Evolutionary conservation across 2,113 vertebrate genomes (phyloP), one percentile per base, ranked within the genome.

Genomic region (Tetrao urogallus): DNA sequence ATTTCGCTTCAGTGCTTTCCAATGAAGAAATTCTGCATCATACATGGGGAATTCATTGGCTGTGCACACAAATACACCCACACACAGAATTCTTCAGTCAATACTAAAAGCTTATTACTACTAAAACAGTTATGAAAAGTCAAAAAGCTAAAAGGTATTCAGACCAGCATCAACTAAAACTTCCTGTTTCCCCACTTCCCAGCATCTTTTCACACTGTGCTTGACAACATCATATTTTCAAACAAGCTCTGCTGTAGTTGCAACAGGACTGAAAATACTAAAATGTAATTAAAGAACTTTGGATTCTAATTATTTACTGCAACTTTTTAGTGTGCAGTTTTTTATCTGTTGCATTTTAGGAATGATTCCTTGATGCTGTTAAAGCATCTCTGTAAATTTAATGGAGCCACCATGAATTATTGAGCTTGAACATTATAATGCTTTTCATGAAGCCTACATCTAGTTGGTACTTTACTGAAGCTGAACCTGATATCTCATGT

Each of bases 381-480:
- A 82, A 56, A 87, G 21, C 30, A 93, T 8, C 42, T 89, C 65
- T 71, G 36, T 82, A 96, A 96, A 61, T 77, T 57, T 77, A 93
- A 90, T 61, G 67, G 56, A 81, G 64, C 88, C 75, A 56, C 56
- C 87, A 85, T 88, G 54, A 97, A 94, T 93, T 83, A 97, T 82
- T 93, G 91, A 77, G 13, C 32, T 88, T 89, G 77, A 89, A 96
- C 18, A 81, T 87, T 71, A 86, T 20, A 86, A 84, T 61, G 15
- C 17, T 79, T 96, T 93, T 91, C 54, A 52, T 74, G 88, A 96
- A 88, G 6, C 82, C 76, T 92, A n/a, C 73, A 95, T 97, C 89
- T 36, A 20, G 18, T 73, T 94, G 61, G 70, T 66, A 16, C 24
- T 92, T 94, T 92, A 90, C 92, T 32, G 82, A 95, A 89, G 94